Conservation (phyloP, 2,888 invertebrate genomes). For the Caenorhabditis becei region DNA sequence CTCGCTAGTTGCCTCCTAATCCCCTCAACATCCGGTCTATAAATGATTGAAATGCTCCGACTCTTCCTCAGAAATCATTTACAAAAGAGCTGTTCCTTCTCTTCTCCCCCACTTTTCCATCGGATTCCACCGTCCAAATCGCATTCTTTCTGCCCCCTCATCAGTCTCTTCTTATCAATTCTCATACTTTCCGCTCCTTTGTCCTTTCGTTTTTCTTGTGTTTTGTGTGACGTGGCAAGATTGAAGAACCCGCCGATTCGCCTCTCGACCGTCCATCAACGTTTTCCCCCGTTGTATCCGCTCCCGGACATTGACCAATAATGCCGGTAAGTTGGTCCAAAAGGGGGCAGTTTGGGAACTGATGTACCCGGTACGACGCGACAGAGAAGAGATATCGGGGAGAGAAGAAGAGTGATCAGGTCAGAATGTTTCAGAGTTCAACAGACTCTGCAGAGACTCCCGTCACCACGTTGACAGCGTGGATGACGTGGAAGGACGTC, state of each 20-base stretch:
- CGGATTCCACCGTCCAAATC: neutral
- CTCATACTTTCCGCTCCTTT: neutral
- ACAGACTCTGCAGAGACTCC: constrained; percentile 7
- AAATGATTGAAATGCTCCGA: too few species aligned
- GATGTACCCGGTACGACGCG: constrained; percentile 13
- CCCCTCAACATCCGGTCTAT: too few species aligned
- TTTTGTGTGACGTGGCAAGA: constrained; percentile 21
- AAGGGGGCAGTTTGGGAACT: constrained; percentile 9
- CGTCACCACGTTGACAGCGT: constrained; percentile 19
- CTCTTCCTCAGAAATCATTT: too few species aligned
- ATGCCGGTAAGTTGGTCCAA: constrained; percentile 29
- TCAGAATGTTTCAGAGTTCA: constrained; percentile 15
- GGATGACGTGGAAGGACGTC: constrained; percentile 61
- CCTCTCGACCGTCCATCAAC: neutral
- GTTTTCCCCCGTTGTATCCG: constrained; percentile 1
- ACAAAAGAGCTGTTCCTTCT: too few species aligned
- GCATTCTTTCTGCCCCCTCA: constrained; percentile 17
- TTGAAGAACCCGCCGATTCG: neutral
- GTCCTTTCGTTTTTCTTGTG: neutral
- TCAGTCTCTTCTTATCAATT: constrained; percentile 25
- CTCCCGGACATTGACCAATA: neutral
- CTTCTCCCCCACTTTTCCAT: too few species aligned
- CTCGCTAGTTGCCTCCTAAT: too few species aligned
- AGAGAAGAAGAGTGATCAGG: neutral
- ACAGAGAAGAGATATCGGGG: neutral